Evolutionary conservation across 2,113 vertebrate genomes (phyloP).

Genomic region (Nibea coibor): DNA sequence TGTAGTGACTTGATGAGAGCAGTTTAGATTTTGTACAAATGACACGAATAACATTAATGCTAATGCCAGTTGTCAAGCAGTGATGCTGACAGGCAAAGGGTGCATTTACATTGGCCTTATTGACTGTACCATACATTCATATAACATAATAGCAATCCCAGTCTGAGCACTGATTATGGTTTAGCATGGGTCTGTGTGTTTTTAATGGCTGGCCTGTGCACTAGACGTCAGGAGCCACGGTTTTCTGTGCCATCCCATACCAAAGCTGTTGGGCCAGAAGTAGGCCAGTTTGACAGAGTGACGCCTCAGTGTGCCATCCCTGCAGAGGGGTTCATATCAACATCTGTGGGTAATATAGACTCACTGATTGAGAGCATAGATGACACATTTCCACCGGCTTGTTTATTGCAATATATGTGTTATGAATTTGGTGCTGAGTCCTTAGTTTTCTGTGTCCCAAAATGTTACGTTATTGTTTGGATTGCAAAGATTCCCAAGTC

Average conservation of each 20-base stretch:
- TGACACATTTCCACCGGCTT: slow-evolving; percentile 6
- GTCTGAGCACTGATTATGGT: slow-evolving; percentile 16
- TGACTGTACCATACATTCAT: background rate
- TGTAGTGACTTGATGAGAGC: background rate
- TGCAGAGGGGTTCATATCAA: slow-evolving; percentile 55
- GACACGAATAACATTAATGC: background rate
- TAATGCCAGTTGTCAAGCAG: background rate
- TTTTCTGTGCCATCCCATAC: slow-evolving; percentile 47
- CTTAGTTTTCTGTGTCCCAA: background rate
- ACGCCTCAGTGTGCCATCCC: slow-evolving; percentile 43
- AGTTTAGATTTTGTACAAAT: slow-evolving; percentile 8
- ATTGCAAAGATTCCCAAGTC: slow-evolving; percentile 8
- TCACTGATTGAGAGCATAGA: background rate
- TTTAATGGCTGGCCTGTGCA: slow-evolving; percentile 26
- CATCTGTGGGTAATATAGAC: slow-evolving; percentile 41
- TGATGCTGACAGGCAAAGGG: background rate
- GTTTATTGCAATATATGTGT: background rate
- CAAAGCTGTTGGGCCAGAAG: slow-evolving; percentile 57
- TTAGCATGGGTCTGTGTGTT: slow-evolving; percentile 11
- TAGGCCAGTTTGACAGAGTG: slow-evolving; percentile 73
- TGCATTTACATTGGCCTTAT: slow-evolving; percentile 17
- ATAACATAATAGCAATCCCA: background rate
- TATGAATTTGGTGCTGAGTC: background rate
- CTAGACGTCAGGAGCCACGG: slow-evolving; percentile 27
- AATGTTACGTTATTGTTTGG: slow-evolving; percentile 24